phyloP scores from a whole-genome alignment of 2,113 vertebrate genomes.

The Pedionomus torquatus region DNA sequence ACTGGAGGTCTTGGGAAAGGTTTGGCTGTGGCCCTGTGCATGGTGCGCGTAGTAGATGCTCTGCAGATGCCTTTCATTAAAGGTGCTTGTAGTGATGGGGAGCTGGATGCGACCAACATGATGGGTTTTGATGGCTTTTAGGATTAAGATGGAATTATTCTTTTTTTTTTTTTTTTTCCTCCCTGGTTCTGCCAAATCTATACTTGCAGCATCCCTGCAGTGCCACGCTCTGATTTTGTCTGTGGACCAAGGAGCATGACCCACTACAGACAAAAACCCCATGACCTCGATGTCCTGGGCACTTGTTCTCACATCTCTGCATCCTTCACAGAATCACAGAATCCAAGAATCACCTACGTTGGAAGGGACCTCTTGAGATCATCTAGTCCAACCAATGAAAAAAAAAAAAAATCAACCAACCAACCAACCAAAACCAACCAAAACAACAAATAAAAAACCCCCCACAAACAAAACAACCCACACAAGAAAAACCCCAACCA shows the following conservation, averaged over 20 bases:
- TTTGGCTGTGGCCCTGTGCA: accelerated
- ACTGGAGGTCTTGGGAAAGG: background rate
- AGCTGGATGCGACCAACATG: background rate
- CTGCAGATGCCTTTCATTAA: background rate
- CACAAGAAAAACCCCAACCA: too few species aligned
- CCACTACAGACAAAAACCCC: background rate
- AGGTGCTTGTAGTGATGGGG: background rate
- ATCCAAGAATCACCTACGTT: too few species aligned
- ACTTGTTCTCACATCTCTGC: background rate
- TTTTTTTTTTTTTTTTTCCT: too few species aligned
- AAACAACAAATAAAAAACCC: too few species aligned
- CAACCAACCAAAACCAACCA: too few species aligned
- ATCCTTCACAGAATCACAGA: too few species aligned
- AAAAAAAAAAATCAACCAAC: too few species aligned
- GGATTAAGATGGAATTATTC: background rate
- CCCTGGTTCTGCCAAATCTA: background rate
- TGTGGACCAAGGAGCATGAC: background rate
- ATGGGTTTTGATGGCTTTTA: background rate
- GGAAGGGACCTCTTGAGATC: too few species aligned
- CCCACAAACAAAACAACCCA: too few species aligned
- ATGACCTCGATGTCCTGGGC: background rate
- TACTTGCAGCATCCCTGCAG: background rate
- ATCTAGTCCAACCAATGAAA: too few species aligned
- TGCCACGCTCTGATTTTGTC: background rate
- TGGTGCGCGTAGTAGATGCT: background rate